Percentiles rank a stretch among this genome's conserved stretches.
Evolutionary conservation across 1,140 invertebrate species (phyloP).

Genomic region (Panagrolaimus sp.): DNA sequence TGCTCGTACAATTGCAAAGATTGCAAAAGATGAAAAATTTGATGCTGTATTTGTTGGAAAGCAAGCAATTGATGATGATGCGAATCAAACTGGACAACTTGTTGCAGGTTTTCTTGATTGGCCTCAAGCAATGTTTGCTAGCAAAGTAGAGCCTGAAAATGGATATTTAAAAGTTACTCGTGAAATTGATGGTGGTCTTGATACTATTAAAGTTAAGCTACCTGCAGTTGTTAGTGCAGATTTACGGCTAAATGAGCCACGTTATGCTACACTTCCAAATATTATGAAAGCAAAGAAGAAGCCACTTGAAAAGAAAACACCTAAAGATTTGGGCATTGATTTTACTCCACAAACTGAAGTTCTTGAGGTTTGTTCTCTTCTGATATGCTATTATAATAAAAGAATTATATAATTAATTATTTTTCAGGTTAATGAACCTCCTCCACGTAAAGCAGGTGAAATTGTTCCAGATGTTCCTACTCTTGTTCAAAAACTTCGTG

Average conservation of each 20-base stretch:
- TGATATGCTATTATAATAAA: too few species aligned
- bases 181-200: constrained; percentile 94
- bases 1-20: constrained; percentile 77
- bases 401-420: too few species aligned
- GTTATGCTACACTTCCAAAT: constrained; percentile 96
- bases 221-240: constrained; percentile 91
- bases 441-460: constrained; percentile 80
- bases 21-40: constrained; percentile 83
- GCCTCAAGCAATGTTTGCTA: constrained; percentile 69
- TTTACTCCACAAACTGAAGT: constrained; percentile 73
- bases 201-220: constrained; percentile 72
- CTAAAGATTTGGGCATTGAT: constrained; percentile 85
- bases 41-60: constrained; percentile 90
- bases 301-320: constrained; percentile 82
- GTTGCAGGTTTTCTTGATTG: constrained; percentile 85
- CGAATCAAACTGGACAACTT: constrained; percentile 98
- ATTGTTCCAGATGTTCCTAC: constrained; percentile 87
- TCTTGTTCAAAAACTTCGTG: constrained; percentile 81
- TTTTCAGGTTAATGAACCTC: constrained; percentile 80
- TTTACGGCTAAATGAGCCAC: constrained; percentile 88
- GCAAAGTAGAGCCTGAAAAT: constrained; percentile 62
- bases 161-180: constrained; percentile 77
- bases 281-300: constrained; percentile 99
- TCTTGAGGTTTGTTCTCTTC: constrained; percentile 77
- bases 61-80: constrained; percentile 98